Percentiles rank a stretch among this genome's conserved stretches.
phyloP scores from a whole-genome alignment of 1,140 invertebrate species.

The Zaprionus tsacasi region DNA sequence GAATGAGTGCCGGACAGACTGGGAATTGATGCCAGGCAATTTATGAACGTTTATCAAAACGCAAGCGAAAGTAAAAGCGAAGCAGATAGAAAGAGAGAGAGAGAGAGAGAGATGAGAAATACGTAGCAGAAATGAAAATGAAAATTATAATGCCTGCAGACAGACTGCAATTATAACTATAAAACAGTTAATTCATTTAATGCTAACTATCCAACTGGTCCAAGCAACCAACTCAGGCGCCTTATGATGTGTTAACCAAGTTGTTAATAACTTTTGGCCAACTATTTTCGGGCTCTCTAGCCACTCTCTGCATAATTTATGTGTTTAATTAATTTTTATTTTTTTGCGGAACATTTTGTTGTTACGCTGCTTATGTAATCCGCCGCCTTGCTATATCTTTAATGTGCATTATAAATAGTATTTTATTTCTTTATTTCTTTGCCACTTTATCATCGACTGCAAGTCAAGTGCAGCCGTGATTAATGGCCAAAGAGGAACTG shows the following conservation, averaged over 20 bases:
- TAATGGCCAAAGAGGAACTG: conserved; percentile 25
- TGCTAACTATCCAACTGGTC: conserved; percentile 46
- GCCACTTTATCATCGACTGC: conserved; percentile 10
- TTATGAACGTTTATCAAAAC: conserved; percentile 42
- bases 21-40: conserved; percentile 33
- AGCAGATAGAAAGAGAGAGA: conserved; percentile 1
- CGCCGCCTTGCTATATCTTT: conserved; percentile 45
- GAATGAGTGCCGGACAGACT: neutral
- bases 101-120: conserved; percentile 20
- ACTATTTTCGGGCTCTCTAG: conserved; percentile 13
- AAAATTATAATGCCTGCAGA: conserved; percentile 42
- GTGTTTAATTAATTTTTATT: conserved; percentile 70
- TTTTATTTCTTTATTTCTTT: conserved; percentile 2
- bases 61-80: conserved; percentile 40
- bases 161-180: conserved; percentile 71
- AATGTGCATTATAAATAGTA: conserved; percentile 53
- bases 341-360: conserved; percentile 52
- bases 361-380: conserved; percentile 58
- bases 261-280: conserved; percentile 70
- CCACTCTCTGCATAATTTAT: conserved; percentile 65
- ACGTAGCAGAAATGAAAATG: conserved; percentile 29
- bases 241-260: conserved; percentile 70
- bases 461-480: conserved; percentile 21
- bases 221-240: conserved; percentile 46
- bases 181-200: conserved; percentile 78